Percentiles rank a stretch among this genome's conserved stretches.
These are phyloP conservation scores for Fistularia commersonii DNA, from an alignment of 2,797 vertebrate species.

Conservation along the genomic window DNA sequence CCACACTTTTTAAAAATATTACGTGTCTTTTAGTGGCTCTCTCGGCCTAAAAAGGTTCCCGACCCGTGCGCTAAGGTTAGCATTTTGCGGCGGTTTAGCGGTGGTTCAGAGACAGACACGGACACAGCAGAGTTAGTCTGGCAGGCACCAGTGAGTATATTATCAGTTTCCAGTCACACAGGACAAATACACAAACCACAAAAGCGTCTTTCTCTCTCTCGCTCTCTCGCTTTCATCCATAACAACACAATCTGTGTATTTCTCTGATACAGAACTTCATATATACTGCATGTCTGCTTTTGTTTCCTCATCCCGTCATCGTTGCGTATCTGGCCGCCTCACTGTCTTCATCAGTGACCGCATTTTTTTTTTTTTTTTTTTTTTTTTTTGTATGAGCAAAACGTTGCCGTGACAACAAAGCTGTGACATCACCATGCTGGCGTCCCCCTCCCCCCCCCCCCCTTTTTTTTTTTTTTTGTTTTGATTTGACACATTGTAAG, in stretches of 20 bases:
- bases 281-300: constrained; percentile 18
- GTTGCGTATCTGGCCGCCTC: constrained; percentile 14
- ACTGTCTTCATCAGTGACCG: constrained; percentile 11
- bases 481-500: constrained; percentile 63
- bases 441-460: too few relatives aligned
- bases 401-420: constrained; percentile 9
- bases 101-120: constrained; percentile 55
- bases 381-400: too few relatives aligned
- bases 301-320: constrained; percentile 21
- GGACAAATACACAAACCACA: constrained; percentile 66
- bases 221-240: too few relatives aligned
- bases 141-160: constrained; percentile 72
- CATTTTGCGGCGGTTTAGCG: background rate
- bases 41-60: too few relatives aligned
- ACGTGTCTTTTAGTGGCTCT: too few relatives aligned
- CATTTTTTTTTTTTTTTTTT: too few relatives aligned
- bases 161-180: constrained; percentile 69
- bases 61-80: too few relatives aligned
- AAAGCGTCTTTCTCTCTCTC: constrained; percentile 48
- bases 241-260: constrained; percentile 40
- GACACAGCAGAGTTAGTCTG: constrained; percentile 56
- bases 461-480: constrained; percentile 52
- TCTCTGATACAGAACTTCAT: constrained; percentile 40
- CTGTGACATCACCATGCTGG: constrained; percentile 13
- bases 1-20: too few relatives aligned